Base-by-base conservation (phyloP, 53 echinoderm and acorn worm genomes). In the Echinometra lucunter region DNA sequence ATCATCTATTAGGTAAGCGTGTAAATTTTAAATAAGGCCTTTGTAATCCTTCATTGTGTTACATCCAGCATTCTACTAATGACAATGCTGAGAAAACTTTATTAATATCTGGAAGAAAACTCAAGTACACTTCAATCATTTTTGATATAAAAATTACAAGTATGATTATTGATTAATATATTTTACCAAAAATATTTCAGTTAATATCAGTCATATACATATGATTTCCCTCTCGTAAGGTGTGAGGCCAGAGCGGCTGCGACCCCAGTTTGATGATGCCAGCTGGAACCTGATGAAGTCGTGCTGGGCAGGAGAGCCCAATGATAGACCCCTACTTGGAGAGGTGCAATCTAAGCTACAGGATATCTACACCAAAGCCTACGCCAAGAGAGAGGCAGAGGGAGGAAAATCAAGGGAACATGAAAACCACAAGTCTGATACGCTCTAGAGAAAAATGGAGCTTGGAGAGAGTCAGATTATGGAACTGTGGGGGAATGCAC, bases 291-390 rank as follows among this genome's bases (percentile, higher is more conserved):
- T 99, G 90, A 99, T 99, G 99, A 58, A 91, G 37, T 95, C 95
- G 89, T 99, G 98, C 94, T 99, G 99, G 99, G 96, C 97, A 7
- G 97, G 97, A 0, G 99, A 99, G 78, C 97, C 96, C 18, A 44
- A 55, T 0, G 95, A 97, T 45, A 96, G 99, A 81, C 99, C 99
- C 49, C 95, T 99, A n/a, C 96, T 99, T 19, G 99, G 99, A n/a
- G 96, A 97, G 28, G 99, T 99, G n/a, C 97, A 97, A 28, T 95
- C 96, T 74, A 88, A 89, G 38, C 95, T 99, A 13, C 72, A 96
- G 89, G 95, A 94, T 21, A 97, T 99, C 56, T 98, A 97, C 42
- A 58, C 92, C 45, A 93, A 92, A 40, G 96, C 98, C 17, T 34
- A 94, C 4, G 94, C 82, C 8, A 89, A 93, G 60, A 44, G 83